Evolutionary conservation across 2,113 vertebrate genomes (phyloP), one percentile per base, ranked within the genome.

Genomic region (Chaetodon auriga): DNA sequence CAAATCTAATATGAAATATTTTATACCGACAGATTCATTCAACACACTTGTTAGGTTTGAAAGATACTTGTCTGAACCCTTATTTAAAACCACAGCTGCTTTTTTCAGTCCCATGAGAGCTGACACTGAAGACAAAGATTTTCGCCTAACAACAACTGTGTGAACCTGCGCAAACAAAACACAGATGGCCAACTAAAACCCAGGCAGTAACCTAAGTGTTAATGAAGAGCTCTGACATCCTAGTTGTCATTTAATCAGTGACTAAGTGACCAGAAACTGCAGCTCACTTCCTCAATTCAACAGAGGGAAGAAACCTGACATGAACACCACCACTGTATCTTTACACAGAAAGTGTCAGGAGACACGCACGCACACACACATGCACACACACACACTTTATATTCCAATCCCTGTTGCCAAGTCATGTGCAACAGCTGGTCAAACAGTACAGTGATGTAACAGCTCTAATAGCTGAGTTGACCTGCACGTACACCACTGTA

Each of bases 381-480:
- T 3, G 3, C 30, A 30, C 30, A 30, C 30, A 30, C 60, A 45
- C 21, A 25, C 7, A 11, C 68, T 51, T 49, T 38, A 75, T 36
- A 72, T 65, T 55, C 61, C 68, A 49, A n/a, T 49, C n/a, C 45
- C 23, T n/a, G 65, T 62, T 81, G 78, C 81, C 46, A 81, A 83
- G 87, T 83, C 77, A 84, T 51, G 82, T 77, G 81, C 15, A 87
- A 81, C 90, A 93, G 89, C 90, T 87, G 90, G 35, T 89, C 78
- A 89, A 90, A 92, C 80, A 90, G 60, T 8, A 23, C 61, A 68
- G 25, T 46, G 81, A 85, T 54, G 64, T 18, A 75, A 82, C 68
- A 1, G 64, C 43, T 54, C 69, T 12, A 69, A 62, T 15, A 48
- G 66, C 38, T 7, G 19, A 11, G 21, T 36, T 65, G 70, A 69